Conservation (phyloP, 2,888 invertebrate species). For the Bombylius major region DNA sequence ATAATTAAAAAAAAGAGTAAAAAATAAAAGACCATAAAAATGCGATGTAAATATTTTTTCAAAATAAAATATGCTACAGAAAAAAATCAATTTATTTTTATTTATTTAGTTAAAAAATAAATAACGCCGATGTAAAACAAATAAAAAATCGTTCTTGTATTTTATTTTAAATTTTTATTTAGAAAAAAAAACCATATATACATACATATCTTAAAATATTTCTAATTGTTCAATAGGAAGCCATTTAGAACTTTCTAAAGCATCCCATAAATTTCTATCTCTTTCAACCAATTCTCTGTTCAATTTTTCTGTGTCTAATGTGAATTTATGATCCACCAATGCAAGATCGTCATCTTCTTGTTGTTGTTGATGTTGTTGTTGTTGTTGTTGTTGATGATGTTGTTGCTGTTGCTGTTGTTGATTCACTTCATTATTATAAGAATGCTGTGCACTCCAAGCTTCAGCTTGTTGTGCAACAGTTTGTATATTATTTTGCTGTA, state of each 20-base stretch:
- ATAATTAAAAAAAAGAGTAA: no score
- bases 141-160: no score
- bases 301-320: conserved; percentile 59
- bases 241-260: conserved; percentile 73
- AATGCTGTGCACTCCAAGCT: conserved; percentile 38
- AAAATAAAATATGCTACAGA: no score
- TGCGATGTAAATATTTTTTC: no score
- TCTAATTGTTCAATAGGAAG: conserved; percentile 64
- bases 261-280: conserved; percentile 68
- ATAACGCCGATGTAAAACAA: no score
- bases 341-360: conserved; percentile 53
- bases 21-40: no score
- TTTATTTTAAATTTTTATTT: no score
- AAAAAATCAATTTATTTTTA: no score
- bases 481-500: conserved; percentile 20
- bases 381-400: conserved; percentile 18
- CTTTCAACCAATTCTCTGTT: conserved; percentile 65
- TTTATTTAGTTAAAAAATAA: no score
- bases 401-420: conserved; percentile 21
- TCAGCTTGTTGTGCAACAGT: conserved; percentile 37
- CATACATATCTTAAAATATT: conserved; percentile 35
- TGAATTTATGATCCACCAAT: conserved; percentile 66
- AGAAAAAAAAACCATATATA: no score
- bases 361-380: conserved; percentile 25
- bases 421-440: conserved; percentile 25